Conservation (phyloP, 2,113 vertebrate genomes). For the Corythaixoides concolor region DNA sequence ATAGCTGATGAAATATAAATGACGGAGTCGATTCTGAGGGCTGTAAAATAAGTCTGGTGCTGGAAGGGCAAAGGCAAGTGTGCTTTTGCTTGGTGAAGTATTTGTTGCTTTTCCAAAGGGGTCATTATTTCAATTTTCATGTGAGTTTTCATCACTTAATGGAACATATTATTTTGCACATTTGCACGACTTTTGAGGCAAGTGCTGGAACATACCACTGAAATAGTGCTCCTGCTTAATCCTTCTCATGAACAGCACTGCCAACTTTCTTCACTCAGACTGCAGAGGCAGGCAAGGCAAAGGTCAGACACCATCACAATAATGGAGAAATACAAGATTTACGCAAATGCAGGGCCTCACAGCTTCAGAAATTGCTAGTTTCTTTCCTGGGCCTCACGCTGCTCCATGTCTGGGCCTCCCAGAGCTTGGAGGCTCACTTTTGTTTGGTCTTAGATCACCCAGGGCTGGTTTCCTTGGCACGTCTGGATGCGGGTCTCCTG, state of each 20-base stretch:
- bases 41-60: slow-evolving; percentile 46
- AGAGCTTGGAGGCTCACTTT: not conserved
- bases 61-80: slow-evolving; percentile 14
- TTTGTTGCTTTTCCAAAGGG: slow-evolving; percentile 43
- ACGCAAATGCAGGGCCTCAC: not conserved
- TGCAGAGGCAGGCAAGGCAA: not conserved
- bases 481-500: not conserved
- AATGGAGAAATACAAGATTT: not conserved
- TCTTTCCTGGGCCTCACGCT: not conserved
- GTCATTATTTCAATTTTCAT: slow-evolving; percentile 55
- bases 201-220: slow-evolving; percentile 33
- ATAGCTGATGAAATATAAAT: slow-evolving; percentile 66
- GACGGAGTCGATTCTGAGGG: not conserved
- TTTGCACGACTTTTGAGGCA: slow-evolving; percentile 23
- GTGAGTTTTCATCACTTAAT: slow-evolving; percentile 57
- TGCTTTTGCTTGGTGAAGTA: slow-evolving; percentile 24
- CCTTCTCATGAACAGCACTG: not conserved
- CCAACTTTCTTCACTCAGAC: not conserved
- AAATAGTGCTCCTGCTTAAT: slow-evolving; percentile 24
- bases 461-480: not conserved
- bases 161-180: slow-evolving; percentile 19
- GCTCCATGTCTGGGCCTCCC: not conserved
- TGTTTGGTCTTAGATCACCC: not conserved
- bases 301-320: not conserved
- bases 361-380: not conserved